Evolutionary conservation across 2,888 invertebrate species (phyloP), one percentile per base, ranked within the genome.

Genomic region (Laothoe populi): DNA sequence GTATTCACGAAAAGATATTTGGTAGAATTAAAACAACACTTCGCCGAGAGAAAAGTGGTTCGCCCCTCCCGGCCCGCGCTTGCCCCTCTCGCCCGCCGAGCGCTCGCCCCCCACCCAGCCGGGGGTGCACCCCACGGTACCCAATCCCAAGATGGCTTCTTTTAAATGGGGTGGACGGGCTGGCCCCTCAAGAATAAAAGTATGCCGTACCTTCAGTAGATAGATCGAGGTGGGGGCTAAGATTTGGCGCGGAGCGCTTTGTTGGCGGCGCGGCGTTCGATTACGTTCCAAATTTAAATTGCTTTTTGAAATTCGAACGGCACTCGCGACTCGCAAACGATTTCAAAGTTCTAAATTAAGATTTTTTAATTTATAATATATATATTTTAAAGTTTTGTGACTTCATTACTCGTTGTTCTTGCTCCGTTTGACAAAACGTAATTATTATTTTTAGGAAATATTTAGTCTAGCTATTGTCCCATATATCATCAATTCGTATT

Each of bases 1-100:
- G 88, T 90, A 90, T 90, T 88, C 90, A 85, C 88, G 89, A 92
- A 91, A 92, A 92, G 92, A 91, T 92, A 92, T 92, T 92, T 85
- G 88, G 88, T 84, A 83, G 91, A 91, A 92, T 92, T 92, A 92
- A 92, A 92, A 92, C 92, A 92, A 91, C 91, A 92, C 90, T 90
- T 87, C 84, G 84, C 82, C 73, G 82, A 87, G 89, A 90, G 89
- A 90, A 89, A 89, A 89, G 88, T 88, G 88, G 86, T 85, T 82
- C 85, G 78, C 86, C 85, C 84, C 65, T 64, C 69, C 35, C 71
- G 68, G 69, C 76, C 76, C 72, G 53, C 65, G 64, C 69, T 31
- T 70, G 67, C 68, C 76, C 75, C 72, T 82, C 85, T 78, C 85
- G 84, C 84, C 65, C 64, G 67, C 35, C 71, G 68, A 67, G 76